These are phyloP conservation scores for Pachypeltis micranthus DNA, from an alignment of 1,140 invertebrate genomes.

Conservation along the genomic window DNA sequence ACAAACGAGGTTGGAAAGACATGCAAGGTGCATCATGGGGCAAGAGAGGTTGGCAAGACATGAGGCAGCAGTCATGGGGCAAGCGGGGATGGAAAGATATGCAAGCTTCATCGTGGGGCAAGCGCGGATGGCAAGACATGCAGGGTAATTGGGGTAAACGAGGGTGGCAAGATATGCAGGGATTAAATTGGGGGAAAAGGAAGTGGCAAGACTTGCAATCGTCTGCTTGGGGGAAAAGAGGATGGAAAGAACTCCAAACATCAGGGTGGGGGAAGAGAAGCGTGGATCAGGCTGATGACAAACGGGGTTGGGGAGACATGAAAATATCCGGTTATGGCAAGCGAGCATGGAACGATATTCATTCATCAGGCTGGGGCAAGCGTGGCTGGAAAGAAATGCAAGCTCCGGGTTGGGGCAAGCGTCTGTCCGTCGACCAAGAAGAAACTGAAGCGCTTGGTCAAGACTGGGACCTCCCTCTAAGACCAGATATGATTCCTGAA, in stretches of 20 bases:
- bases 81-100: conserved; percentile 4
- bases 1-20: conserved; percentile 3
- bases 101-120: conserved; percentile 26
- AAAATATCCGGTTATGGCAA: conserved; percentile 27
- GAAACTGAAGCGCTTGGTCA: background rate
- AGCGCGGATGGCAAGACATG: conserved; percentile 28
- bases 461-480: background rate
- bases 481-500: background rate
- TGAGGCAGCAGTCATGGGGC: background rate
- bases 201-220: conserved; percentile 20
- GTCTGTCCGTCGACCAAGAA: conserved; percentile 18
- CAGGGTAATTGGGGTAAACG: conserved; percentile 28
- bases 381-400: conserved; percentile 28
- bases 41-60: background rate
- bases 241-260: conserved; percentile 21
- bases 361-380: conserved; percentile 28
- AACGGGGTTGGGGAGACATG: conserved; percentile 28
- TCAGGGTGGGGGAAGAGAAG: conserved; percentile 24
- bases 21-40: conserved; percentile 1
- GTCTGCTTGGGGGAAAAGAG: conserved; percentile 20
- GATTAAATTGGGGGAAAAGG: conserved; percentile 16
- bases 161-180: conserved; percentile 18
- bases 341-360: conserved; percentile 28
- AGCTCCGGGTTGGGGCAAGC: conserved; percentile 28
- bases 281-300: conserved; percentile 24